Conservation (phyloP, 2,797 vertebrate genomes). For the Silurus lanzhouensis region DNA sequence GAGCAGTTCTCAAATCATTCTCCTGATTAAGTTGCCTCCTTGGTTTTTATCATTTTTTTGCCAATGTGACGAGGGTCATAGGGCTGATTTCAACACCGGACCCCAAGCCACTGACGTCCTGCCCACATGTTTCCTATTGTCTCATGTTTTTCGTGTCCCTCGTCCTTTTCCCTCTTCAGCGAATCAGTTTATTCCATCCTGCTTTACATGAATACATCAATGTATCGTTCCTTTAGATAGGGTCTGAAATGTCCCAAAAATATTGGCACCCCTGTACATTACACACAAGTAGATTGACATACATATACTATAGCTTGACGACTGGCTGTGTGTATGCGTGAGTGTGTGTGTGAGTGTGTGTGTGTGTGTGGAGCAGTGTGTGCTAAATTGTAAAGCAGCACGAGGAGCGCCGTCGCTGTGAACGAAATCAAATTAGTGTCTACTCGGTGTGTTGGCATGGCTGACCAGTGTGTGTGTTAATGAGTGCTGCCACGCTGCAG, state of each 20-base stretch:
- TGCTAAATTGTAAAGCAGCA: slow-evolving; percentile 41
- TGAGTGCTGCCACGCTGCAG: slow-evolving; percentile 45
- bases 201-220: background rate
- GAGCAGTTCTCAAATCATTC: background rate
- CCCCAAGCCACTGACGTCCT: background rate
- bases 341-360: slow-evolving; percentile 27
- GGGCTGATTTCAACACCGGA: background rate
- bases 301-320: background rate
- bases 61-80: background rate
- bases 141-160: background rate
- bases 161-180: background rate
- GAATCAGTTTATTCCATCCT: background rate
- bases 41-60: background rate
- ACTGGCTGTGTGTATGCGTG: background rate
- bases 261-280: slow-evolving; percentile 2
- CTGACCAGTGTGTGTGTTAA: slow-evolving; percentile 49
- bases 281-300: background rate
- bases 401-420: slow-evolving; percentile 36
- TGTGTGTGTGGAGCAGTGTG: slow-evolving; percentile 38
- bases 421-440: slow-evolving; percentile 60
- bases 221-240: background rate
- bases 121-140: background rate
- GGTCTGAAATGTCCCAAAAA: background rate
- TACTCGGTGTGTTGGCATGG: slow-evolving; percentile 52
- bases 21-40: background rate